A percentile compares a stretch with the other conserved stretches of the same genome.
phyloP scores from a whole-genome alignment of 2,888 invertebrate species.

The Noctua janthina region DNA sequence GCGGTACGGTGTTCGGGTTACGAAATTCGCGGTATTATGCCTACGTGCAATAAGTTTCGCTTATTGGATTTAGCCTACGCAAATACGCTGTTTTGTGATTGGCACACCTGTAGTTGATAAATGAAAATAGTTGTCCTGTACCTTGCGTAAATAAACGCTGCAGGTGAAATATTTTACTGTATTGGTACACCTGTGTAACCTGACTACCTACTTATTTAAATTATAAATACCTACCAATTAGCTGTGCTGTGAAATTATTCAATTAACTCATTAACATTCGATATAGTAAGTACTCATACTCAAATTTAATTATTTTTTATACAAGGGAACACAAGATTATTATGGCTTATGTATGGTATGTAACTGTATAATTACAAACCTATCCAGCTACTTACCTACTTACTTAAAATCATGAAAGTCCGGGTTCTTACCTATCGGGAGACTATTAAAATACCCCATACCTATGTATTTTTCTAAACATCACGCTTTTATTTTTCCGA shows the following conservation, averaged over 20 bases:
- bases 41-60: slow-evolving; percentile 36
- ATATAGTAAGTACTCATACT: background rate
- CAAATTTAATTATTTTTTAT: slow-evolving; percentile 29
- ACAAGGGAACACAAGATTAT: slow-evolving; percentile 26
- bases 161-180: slow-evolving; percentile 58
- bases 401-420: slow-evolving; percentile 9
- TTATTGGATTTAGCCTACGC: slow-evolving; percentile 68
- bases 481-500: background rate
- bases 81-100: slow-evolving; percentile 59
- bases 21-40: slow-evolving; percentile 60
- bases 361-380: slow-evolving; percentile 29
- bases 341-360: background rate
- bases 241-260: slow-evolving; percentile 43
- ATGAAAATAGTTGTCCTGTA: slow-evolving; percentile 41
- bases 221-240: slow-evolving; percentile 47
- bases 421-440: background rate
- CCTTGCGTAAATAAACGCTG: slow-evolving; percentile 60
- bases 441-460: background rate
- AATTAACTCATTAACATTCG: slow-evolving; percentile 48
- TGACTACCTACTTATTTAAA: slow-evolving; percentile 32
- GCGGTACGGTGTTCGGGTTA: slow-evolving; percentile 39
- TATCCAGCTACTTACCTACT: slow-evolving; percentile 19
- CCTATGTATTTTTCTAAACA: background rate
- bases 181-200: slow-evolving; percentile 36
- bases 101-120: slow-evolving; percentile 62